Percentiles rank a stretch among this genome's conserved stretches.
phyloP scores from a whole-genome alignment of 2,797 vertebrate species.

The Ceryle rudis region DNA sequence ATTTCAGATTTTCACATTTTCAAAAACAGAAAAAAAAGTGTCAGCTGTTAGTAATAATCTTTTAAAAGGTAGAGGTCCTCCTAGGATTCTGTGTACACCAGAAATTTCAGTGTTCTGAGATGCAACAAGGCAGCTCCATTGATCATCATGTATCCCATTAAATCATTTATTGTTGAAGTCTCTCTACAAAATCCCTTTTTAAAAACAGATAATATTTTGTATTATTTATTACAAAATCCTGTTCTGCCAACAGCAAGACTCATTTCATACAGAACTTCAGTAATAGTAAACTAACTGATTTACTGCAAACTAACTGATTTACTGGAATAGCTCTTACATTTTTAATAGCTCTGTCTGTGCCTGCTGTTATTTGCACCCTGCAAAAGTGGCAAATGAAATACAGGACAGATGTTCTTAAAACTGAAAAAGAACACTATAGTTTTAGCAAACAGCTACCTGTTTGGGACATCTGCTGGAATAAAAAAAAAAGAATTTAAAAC shows the following conservation, averaged over 20 bases:
- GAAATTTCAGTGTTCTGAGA: background rate
- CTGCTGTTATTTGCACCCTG: constrained; percentile 63
- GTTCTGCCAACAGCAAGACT: constrained; percentile 41
- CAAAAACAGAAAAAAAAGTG: background rate
- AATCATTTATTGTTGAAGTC: constrained; percentile 42
- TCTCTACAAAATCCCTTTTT: constrained; percentile 45
- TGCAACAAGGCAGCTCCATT: background rate
- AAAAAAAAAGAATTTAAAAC: background rate
- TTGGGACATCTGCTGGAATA: background rate
- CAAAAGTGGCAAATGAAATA: constrained; percentile 45
- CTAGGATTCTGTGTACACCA: background rate
- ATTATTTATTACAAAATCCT: constrained; percentile 66
- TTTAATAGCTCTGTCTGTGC: constrained; percentile 64
- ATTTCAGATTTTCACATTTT: background rate
- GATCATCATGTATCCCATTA: constrained; percentile 27
- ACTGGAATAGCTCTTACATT: constrained; percentile 72
- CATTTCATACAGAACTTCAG: constrained; percentile 38
- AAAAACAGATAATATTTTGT: constrained; percentile 53
- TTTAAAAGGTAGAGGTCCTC: constrained; percentile 21
- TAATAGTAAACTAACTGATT: constrained; percentile 77
- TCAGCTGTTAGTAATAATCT: background rate
- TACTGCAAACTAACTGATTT: constrained; percentile 66
- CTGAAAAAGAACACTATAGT: background rate
- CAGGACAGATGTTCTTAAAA: constrained; percentile 45
- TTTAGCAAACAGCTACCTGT: constrained; percentile 24